These are phyloP conservation scores for Xanthia icteritia DNA, from an alignment of 2,888 invertebrate species.

Conservation along the genomic window DNA sequence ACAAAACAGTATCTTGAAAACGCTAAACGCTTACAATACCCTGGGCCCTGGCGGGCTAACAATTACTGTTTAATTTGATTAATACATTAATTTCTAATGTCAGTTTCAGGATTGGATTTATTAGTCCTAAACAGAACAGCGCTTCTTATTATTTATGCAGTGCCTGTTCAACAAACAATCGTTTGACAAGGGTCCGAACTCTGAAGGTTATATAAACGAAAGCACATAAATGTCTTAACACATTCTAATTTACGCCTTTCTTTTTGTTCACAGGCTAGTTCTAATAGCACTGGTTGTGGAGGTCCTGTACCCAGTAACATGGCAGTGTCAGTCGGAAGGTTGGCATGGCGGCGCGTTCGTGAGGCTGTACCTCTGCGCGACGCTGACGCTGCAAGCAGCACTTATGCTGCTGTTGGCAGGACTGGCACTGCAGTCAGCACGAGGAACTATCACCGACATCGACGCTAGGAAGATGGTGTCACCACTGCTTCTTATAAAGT, in stretches of 20 bases:
- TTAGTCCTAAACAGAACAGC: conserved; percentile 22
- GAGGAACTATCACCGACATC: conserved; percentile 95
- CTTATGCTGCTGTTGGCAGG: conserved; percentile 92
- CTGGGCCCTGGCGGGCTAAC: background rate
- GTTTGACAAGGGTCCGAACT: conserved; percentile 26
- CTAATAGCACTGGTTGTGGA: conserved; percentile 92
- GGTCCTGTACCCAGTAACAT: conserved; percentile 92
- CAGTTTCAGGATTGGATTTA: background rate
- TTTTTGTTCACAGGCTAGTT: conserved; percentile 90
- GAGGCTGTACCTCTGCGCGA: conserved; percentile 93
- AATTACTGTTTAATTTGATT: conserved; percentile 17
- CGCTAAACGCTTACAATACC: conserved; percentile 6
- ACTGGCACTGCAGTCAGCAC: conserved; percentile 93
- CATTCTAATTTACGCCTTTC: background rate
- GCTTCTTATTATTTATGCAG: conserved; percentile 31
- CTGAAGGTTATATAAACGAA: background rate
- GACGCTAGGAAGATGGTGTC: conserved; percentile 93
- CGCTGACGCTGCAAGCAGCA: conserved; percentile 91
- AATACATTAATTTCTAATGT: conserved; percentile 12
- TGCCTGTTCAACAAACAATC: conserved; percentile 2
- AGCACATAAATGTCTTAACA: conserved; percentile 6
- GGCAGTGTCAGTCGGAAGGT: conserved; percentile 93
- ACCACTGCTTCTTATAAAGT: conserved; percentile 93
- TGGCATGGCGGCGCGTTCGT: conserved; percentile 93
- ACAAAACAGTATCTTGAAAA: background rate